Evolutionary conservation across 2,113 vertebrate genomes (phyloP).

Genomic region (Myiopsitta monachus): DNA sequence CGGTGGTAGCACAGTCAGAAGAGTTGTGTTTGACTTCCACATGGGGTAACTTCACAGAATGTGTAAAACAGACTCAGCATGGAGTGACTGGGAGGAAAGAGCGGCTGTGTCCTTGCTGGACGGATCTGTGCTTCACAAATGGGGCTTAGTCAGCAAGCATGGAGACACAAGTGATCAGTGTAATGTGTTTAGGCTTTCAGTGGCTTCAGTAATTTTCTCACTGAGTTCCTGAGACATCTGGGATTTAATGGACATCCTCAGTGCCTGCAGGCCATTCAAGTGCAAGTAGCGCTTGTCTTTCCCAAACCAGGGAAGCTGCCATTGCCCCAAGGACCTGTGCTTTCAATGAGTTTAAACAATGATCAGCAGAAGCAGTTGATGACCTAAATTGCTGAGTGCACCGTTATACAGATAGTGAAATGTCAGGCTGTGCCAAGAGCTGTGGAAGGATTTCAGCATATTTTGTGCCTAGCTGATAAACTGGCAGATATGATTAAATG

Average conservation of each 20-base stretch:
- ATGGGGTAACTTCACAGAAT: background rate
- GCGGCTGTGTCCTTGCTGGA: background rate
- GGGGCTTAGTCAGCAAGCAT: background rate
- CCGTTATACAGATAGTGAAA: background rate
- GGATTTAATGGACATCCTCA: background rate
- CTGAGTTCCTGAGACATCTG: background rate
- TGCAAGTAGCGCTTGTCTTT: background rate
- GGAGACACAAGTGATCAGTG: background rate
- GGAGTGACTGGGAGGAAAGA: background rate
- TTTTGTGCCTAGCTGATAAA: background rate
- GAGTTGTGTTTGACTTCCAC: background rate
- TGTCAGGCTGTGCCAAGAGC: background rate
- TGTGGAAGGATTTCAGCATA: background rate
- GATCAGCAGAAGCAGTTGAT: background rate
- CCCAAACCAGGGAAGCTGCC: background rate
- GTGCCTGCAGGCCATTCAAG: background rate
- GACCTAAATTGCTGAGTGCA: background rate
- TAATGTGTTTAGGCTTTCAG: background rate
- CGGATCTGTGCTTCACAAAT: background rate
- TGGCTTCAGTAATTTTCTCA: background rate
- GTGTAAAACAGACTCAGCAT: background rate
- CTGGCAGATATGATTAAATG: background rate
- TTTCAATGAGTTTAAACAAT: background rate
- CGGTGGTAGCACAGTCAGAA: background rate
- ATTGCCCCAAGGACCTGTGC: background rate